Percentiles rank a stretch among this genome's conserved stretches.
phyloP scores from a whole-genome alignment of 2,113 vertebrate genomes.

The Leptobrachium leishanense region DNA sequence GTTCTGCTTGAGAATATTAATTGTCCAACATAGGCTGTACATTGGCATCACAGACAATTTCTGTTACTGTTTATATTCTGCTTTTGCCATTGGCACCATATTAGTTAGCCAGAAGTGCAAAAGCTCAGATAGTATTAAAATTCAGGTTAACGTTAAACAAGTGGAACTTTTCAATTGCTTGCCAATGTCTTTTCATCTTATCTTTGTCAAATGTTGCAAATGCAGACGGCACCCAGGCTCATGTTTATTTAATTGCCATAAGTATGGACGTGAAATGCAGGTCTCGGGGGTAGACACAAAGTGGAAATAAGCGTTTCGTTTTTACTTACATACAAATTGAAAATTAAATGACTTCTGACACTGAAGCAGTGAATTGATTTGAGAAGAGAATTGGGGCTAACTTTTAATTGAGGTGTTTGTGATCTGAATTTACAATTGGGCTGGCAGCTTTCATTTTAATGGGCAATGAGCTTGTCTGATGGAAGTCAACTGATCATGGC shows the following conservation, averaged over 20 bases:
- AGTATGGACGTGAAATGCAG: not conserved
- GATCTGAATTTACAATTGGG: not conserved
- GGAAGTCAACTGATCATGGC: not conserved
- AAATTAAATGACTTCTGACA: constrained; percentile 11
- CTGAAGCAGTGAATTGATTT: not conserved
- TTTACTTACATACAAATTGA: constrained; percentile 28
- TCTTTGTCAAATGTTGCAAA: not conserved
- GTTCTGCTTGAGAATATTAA: too few species aligned
- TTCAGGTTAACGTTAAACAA: not conserved
- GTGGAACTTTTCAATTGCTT: not conserved
- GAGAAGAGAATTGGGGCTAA: not conserved
- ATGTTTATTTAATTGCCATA: not conserved
- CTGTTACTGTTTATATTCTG: too few species aligned
- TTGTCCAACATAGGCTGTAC: too few species aligned
- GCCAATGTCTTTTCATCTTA: too few species aligned
- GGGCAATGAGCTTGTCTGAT: not conserved
- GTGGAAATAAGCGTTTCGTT: not conserved
- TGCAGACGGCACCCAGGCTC: not conserved
- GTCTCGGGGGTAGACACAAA: not conserved
- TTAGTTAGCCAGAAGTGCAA: too few species aligned
- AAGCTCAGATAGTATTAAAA: too few species aligned
- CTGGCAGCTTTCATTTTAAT: not conserved
- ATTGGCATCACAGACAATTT: too few species aligned
- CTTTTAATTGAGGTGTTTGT: not conserved
- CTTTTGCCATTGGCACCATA: too few species aligned